Evolutionary conservation across 2,888 invertebrate genomes (phyloP), one percentile per base, ranked within the genome.

Genomic region (Drosophila niveifrons): DNA sequence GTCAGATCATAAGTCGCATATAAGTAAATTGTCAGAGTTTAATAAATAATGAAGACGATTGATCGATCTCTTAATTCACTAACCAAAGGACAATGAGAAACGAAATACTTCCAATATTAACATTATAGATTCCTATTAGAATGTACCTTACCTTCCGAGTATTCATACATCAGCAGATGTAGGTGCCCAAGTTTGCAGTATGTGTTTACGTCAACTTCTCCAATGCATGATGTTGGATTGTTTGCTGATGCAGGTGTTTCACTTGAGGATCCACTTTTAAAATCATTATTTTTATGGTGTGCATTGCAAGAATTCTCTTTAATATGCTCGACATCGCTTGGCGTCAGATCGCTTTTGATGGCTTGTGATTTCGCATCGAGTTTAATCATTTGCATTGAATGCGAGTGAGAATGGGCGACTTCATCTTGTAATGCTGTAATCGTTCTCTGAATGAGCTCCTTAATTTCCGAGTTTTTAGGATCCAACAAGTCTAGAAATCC

Each of bases 131-230:
- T 1, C 4, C 11, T 11, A 9, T 46, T 15, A 15, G 3, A 44
- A 34, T 13, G 31, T 31, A 6, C 2, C 23, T 83, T 94, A 98
- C 99, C 98, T 96, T 98, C 98, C 31, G 96, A 94, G 94, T 96
- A 98, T 91, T 99, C 98, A 92, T 98, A 98, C 15, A 98, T 93
- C 1, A 99, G 94, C 34, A 99, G 94, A 93, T 98, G 97, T 89
- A 99, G 96, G 93, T 99, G 99, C 2, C 99, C 99, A 59, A 99
- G 93, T 93, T 98, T 98, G 90, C 98, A 97, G 93, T 96, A 98
- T 2, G 98, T 97, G 92, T 97, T 96, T 0, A 97, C 96, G 92
- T 98, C 97, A 78, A 97, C 90, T 47, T 92, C 91, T 80, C 70
- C 51, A 18, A 71, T 59, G 15, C 28, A 65, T 13, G 88, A 90